A percentile compares a stretch with the other conserved stretches of the same genome.
Evolutionary conservation across 2,113 vertebrate genomes (phyloP).

Genomic region (Marmota flaviventris): DNA sequence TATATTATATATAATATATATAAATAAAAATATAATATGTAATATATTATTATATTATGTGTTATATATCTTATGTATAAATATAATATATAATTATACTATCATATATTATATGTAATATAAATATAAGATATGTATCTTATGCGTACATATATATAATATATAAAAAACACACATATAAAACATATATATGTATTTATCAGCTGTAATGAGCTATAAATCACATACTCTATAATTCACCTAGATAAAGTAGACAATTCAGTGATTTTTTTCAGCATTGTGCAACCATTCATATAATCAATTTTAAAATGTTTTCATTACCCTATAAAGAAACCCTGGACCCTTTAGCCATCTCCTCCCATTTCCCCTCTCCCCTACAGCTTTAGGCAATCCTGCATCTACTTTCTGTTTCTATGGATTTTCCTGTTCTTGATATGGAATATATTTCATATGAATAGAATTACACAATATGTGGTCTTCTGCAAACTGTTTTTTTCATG

Average conservation of each 20-base stretch:
- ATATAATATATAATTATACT: no score
- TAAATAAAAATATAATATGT: no score
- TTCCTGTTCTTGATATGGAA: background rate
- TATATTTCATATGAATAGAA: background rate
- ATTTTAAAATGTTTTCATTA: background rate
- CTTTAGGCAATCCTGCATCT: no score
- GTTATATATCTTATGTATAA: no score
- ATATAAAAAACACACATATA: no score
- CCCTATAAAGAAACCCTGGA: background rate
- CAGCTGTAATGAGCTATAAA: background rate
- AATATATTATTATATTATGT: no score
- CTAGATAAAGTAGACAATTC: background rate
- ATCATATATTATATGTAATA: no score
- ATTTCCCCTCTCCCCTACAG: rapidly evolving
- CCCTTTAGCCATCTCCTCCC: background rate
- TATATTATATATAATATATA: no score
- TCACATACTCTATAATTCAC: background rate
- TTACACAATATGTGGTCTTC: rapidly evolving
- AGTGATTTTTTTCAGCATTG: background rate
- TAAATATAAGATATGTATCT: no score
- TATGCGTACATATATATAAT: no score
- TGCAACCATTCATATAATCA: background rate
- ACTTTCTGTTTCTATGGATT: background rate
- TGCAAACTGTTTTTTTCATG: background rate
- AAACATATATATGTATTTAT: no score